Evolutionary conservation across 2,113 vertebrate genomes (phyloP).

Genomic region (Lagopus muta): DNA sequence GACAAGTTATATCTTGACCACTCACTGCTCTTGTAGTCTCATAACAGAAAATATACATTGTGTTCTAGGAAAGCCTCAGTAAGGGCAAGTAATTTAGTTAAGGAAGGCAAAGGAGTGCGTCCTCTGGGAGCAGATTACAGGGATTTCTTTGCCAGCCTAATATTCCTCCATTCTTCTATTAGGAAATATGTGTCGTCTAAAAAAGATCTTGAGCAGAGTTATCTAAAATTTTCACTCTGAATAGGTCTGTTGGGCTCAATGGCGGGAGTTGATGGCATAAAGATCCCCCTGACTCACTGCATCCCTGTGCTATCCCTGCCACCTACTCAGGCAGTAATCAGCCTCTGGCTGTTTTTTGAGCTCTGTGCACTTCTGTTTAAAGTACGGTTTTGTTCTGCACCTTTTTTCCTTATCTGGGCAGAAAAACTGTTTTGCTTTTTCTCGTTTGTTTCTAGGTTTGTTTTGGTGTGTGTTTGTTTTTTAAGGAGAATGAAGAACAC

Average conservation of each 20-base stretch:
- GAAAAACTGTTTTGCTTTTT: not conserved
- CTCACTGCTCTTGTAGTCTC: not conserved
- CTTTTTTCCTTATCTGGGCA: not conserved
- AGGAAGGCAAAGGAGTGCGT: not conserved
- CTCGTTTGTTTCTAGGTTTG: too few species aligned
- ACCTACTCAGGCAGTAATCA: not conserved
- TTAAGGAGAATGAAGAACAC: not conserved
- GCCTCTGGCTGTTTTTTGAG: not conserved
- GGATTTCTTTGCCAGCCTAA: not conserved
- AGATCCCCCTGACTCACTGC: not conserved
- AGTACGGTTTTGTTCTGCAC: not conserved
- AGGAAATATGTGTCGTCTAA: not conserved
- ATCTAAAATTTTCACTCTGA: not conserved
- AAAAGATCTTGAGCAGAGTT: not conserved
- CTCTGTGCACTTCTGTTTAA: not conserved
- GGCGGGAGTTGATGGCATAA: not conserved
- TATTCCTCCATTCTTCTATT: not conserved
- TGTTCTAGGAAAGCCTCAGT: not conserved
- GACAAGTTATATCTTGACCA: accelerated
- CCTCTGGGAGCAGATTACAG: not conserved
- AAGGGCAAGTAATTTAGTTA: not conserved
- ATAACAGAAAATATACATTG: not conserved
- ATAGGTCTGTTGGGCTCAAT: not conserved
- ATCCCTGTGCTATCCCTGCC: not conserved
- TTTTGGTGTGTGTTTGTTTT: not conserved